A percentile compares a stretch with the other conserved stretches of the same genome.
Evolutionary conservation across 1,140 invertebrate species (phyloP).

Genomic region (Drosophila takahashii): DNA sequence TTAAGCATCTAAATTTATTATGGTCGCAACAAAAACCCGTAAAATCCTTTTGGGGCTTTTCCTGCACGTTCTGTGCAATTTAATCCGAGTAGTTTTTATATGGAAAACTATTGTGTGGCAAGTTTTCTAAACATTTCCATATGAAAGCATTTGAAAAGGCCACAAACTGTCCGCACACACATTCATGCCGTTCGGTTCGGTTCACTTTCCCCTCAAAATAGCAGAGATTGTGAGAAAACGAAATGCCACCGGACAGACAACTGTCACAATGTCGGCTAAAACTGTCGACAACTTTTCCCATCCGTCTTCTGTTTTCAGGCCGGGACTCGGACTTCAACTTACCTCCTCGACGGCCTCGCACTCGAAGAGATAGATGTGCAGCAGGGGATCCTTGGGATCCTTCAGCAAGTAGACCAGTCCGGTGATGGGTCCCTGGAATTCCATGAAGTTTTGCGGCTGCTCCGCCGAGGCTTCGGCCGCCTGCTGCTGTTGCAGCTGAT

Average conservation of each 20-base stretch:
- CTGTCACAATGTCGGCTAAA: constrained; percentile 35
- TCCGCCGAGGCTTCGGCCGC: constrained; percentile 57
- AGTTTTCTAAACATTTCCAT: constrained; percentile 63
- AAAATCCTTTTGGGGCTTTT: constrained; percentile 26
- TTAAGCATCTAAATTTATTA: constrained; percentile 33
- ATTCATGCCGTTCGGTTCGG: constrained; percentile 9
- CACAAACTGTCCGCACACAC: constrained; percentile 50
- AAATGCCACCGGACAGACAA: constrained; percentile 30
- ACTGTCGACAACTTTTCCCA: constrained; percentile 56
- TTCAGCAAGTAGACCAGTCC: constrained; percentile 87
- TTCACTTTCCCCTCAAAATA: constrained; percentile 32
- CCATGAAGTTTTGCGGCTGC: constrained; percentile 80
- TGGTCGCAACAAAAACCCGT: constrained; percentile 17
- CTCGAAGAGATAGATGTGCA: constrained; percentile 88
- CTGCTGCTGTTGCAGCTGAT: constrained; percentile 62
- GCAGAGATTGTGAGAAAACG: constrained; percentile 22
- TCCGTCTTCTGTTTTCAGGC: constrained; percentile 23
- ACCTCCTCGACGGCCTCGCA: constrained; percentile 87
- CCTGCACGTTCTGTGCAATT: constrained; percentile 38
- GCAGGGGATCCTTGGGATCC: constrained; percentile 87
- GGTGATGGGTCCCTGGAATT: constrained; percentile 81
- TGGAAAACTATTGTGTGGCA: constrained; percentile 39
- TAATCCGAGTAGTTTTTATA: constrained; percentile 44
- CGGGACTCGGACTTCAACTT: constrained; percentile 73
- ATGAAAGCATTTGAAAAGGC: constrained; percentile 50